Conservation (phyloP, 2,113 vertebrate genomes). For the Corythaixoides concolor region DNA sequence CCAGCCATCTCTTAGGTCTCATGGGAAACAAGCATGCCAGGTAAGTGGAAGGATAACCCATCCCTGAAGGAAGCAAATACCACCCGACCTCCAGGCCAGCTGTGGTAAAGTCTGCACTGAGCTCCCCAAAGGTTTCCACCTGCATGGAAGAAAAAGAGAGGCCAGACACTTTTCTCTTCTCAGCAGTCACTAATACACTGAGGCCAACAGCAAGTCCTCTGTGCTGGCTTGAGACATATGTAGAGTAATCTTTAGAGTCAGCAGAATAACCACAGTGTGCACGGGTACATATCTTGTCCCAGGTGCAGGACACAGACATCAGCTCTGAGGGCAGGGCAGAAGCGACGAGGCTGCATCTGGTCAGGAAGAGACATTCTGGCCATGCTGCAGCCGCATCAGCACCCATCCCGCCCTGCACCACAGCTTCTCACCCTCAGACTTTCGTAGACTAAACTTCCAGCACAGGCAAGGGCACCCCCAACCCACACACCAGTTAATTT, state of each 20-base stretch:
- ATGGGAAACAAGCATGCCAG: neutral
- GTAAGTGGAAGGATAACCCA: neutral
- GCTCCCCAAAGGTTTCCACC: neutral
- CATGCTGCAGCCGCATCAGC: neutral
- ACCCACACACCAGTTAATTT: neutral
- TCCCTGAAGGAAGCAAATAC: neutral
- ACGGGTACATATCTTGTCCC: neutral
- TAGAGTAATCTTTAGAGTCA: neutral
- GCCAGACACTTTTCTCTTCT: neutral
- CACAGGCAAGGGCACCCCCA: neutral
- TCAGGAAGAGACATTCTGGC: neutral
- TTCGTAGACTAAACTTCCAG: neutral
- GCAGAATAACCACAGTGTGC: neutral
- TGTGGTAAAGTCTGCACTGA: neutral
- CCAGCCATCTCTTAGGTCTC: neutral
- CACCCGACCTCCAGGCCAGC: neutral
- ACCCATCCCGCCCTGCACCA: fast-evolving
- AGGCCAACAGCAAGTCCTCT: neutral
- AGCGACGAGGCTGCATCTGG: neutral
- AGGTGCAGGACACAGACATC: fast-evolving
- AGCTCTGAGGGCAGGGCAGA: neutral
- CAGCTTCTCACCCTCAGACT: neutral
- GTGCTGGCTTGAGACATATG: neutral
- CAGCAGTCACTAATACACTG: neutral
- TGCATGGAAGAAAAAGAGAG: neutral